Conservation (phyloP, 2,113 vertebrate genomes). For the Entomyzon cyanotis region DNA sequence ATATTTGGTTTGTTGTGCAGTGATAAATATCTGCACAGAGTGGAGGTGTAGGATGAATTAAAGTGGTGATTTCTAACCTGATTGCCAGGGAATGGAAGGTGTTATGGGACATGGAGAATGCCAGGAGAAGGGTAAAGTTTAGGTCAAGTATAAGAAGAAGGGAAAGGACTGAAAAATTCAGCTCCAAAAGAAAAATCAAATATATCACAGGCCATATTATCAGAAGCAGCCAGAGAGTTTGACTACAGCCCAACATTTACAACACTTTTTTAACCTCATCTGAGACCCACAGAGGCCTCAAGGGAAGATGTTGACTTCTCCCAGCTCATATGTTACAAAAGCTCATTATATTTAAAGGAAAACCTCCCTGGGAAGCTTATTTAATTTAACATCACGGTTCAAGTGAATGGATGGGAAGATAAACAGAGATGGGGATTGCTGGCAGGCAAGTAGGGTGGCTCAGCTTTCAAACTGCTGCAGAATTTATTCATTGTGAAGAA, state of each 20-base stretch:
- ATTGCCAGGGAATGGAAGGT: not conserved
- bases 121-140: not conserved
- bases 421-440: constrained; percentile 49
- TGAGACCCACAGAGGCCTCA: constrained; percentile 18
- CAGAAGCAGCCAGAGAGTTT: not conserved
- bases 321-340: constrained; percentile 44
- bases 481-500: constrained; percentile 1
- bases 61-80: not conserved
- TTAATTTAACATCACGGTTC: constrained; percentile 13
- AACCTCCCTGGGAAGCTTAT: constrained; percentile 49
- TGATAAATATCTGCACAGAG: not conserved
- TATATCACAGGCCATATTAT: not conserved
- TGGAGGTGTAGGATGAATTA: not conserved
- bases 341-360: constrained; percentile 52
- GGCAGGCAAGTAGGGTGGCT: not conserved
- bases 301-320: constrained; percentile 43
- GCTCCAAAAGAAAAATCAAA: not conserved
- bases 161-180: not conserved
- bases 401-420: constrained; percentile 31
- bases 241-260: not conserved
- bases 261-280: constrained; percentile 8
- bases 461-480: constrained; percentile 6
- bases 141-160: not conserved
- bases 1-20: not conserved
- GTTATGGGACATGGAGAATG: not conserved